Conservation (phyloP, 2,888 invertebrate genomes). For the Plagiodera versicolora region DNA sequence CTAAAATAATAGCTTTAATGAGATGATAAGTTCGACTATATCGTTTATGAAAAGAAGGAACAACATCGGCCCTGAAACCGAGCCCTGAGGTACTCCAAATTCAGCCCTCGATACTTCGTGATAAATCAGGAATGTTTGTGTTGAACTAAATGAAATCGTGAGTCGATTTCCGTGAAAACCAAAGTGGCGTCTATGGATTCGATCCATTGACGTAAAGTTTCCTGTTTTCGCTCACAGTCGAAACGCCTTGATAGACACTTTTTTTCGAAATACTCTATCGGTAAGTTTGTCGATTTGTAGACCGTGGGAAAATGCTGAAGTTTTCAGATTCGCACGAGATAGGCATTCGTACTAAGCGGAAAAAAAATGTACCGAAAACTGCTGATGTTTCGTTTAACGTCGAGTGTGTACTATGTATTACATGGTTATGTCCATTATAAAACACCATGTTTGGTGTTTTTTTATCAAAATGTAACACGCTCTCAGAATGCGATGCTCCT, state of each 20-base stretch:
- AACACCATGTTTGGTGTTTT: conserved; percentile 24
- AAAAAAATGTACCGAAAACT: conserved; percentile 22
- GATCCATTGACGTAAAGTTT: conserved; percentile 22
- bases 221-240: conserved; percentile 16
- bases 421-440: conserved; percentile 22
- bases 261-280: conserved; percentile 22
- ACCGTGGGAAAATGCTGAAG: conserved; percentile 41
- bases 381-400: conserved; percentile 25
- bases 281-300: conserved; percentile 33
- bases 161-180: too few relatives aligned
- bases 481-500: conserved; percentile 23
- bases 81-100: too few relatives aligned
- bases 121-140: too few relatives aligned
- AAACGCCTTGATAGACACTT: conserved; percentile 28
- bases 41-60: too few relatives aligned
- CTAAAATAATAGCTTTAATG: too few relatives aligned
- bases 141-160: too few relatives aligned
- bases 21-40: too few relatives aligned
- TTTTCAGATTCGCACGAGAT: conserved; percentile 29
- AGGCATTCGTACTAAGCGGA: conserved; percentile 25
- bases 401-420: conserved; percentile 25
- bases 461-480: conserved; percentile 25
- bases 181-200: not conserved
- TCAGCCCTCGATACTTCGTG: too few relatives aligned
- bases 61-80: too few relatives aligned